Evolutionary conservation across 1,140 invertebrate species (phyloP).

Genomic region (Drosophila watanabei): DNA sequence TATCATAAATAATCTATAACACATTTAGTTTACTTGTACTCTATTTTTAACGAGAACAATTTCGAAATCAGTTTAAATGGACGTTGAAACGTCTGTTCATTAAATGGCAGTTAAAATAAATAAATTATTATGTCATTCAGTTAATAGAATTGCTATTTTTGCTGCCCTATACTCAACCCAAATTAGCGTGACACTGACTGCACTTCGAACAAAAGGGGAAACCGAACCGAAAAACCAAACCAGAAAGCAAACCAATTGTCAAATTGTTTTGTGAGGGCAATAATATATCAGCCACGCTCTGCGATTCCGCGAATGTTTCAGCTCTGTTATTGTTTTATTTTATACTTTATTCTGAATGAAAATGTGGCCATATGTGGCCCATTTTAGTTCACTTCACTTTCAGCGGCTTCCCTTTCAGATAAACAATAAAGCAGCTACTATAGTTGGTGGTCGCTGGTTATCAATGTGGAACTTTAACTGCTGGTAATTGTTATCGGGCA

Average conservation of each 20-base stretch:
- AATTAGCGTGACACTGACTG: conserved; percentile 53
- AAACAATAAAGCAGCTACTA: conserved; percentile 30
- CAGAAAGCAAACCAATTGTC: conserved; percentile 63
- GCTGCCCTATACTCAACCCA: conserved; percentile 38
- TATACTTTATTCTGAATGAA: conserved; percentile 30
- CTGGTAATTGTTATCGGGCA: conserved; percentile 21
- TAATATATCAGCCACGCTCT: conserved; percentile 73
- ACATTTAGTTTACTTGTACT: background rate
- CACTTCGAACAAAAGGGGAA: conserved; percentile 9
- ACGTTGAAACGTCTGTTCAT: background rate
- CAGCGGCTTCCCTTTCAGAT: conserved; percentile 41
- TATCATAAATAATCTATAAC: background rate
- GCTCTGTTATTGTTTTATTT: conserved; percentile 25
- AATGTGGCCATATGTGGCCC: conserved; percentile 20
- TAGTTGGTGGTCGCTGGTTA: conserved; percentile 10
- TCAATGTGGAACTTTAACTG: conserved; percentile 27
- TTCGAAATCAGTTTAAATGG: background rate
- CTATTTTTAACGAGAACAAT: background rate
- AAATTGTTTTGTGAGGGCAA: conserved; percentile 73
- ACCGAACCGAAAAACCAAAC: conserved; percentile 16
- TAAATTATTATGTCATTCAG: conserved; percentile 56
- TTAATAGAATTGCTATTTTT: conserved; percentile 34
- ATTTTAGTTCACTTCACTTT: conserved; percentile 48
- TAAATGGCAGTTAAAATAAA: conserved; percentile 19
- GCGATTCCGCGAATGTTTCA: conserved; percentile 46